Percentiles rank a stretch among this genome's conserved stretches.
phyloP scores from a whole-genome alignment of 2,113 vertebrate genomes.

The Bombycilla garrulus region DNA sequence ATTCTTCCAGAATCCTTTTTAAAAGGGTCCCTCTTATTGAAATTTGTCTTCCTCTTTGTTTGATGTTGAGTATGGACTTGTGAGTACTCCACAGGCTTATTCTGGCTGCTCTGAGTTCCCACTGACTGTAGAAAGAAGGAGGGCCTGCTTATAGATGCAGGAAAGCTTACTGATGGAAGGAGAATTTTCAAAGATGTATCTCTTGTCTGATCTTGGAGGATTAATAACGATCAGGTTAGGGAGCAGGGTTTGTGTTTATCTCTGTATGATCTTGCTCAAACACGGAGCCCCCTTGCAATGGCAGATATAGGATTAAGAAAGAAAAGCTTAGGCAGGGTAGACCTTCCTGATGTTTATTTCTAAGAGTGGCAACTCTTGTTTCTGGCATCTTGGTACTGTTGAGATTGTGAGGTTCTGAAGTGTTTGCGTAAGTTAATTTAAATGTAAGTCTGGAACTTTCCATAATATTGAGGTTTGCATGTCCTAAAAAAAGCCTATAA shows the following conservation, averaged over 20 bases:
- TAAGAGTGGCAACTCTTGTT: not conserved
- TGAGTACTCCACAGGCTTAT: accelerated
- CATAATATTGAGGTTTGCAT: not conserved
- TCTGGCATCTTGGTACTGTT: not conserved
- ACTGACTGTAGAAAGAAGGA: not conserved
- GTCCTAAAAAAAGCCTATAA: not conserved
- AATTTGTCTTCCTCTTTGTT: not conserved
- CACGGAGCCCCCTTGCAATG: not conserved
- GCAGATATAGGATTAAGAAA: not conserved
- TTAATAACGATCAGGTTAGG: not conserved
- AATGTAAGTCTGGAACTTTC: not conserved
- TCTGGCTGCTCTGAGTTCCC: not conserved
- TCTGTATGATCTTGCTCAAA: not conserved
- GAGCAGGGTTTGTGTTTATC: not conserved
- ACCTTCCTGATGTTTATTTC: not conserved
- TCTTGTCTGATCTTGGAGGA: not conserved
- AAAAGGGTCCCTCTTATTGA: not conserved
- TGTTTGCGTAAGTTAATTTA: not conserved
- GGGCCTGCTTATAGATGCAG: accelerated
- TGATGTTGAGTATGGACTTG: accelerated
- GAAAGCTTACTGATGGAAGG: not conserved
- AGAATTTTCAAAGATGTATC: not conserved
- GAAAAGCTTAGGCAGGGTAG: accelerated
- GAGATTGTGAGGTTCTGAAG: not conserved
- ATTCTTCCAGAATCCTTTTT: not conserved